Conservation (phyloP, 2,113 vertebrate species). For the Ursus arctos region DNA sequence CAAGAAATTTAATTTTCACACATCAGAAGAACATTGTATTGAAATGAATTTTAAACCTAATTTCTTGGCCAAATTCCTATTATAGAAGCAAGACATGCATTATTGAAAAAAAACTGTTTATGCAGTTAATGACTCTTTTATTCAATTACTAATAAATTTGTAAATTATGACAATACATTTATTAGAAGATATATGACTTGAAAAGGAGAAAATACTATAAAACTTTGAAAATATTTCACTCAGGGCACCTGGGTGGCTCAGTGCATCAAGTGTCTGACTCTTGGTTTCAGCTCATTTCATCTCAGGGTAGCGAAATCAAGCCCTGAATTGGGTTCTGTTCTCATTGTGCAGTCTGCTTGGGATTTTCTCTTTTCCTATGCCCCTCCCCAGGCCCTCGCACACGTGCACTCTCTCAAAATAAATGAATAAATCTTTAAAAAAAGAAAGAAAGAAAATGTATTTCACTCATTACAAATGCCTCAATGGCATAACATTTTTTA, state of each 20-base stretch:
- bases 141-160: neutral
- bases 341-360: neutral
- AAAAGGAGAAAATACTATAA: slow-evolving; percentile 7
- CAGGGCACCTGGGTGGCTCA: neutral
- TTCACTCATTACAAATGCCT: neutral
- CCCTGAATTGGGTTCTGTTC: neutral
- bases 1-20: slow-evolving; percentile 54
- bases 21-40: neutral
- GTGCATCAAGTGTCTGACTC: neutral
- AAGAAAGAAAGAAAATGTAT: neutral
- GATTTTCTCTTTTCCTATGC: neutral
- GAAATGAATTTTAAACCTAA: slow-evolving; percentile 25
- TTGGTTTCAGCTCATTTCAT: neutral
- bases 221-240: neutral
- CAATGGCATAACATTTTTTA: neutral
- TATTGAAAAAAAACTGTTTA: slow-evolving; percentile 3
- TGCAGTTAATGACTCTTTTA: neutral
- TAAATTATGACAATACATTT: neutral
- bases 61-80: neutral
- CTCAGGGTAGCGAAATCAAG: neutral
- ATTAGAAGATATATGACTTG: neutral
- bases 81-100: neutral
- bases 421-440: neutral
- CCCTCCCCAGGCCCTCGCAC: neutral
- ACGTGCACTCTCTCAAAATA: neutral